A percentile compares a stretch with the other conserved stretches of the same genome.
Evolutionary conservation across 2,797 vertebrate species (phyloP).

Genomic region (Girardinus metallicus): DNA sequence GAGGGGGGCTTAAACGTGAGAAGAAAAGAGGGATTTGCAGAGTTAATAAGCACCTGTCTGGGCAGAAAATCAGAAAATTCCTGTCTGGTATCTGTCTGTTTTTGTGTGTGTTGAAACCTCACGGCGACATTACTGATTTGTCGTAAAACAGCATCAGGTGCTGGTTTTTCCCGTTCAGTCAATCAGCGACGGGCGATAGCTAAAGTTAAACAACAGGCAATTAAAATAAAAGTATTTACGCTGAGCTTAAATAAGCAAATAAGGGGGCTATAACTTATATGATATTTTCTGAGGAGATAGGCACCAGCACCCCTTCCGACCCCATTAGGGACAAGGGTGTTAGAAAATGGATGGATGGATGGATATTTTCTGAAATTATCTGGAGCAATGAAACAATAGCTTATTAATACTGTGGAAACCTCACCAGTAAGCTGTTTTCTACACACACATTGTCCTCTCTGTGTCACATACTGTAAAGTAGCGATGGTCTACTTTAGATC

Average conservation of each 20-base stretch:
- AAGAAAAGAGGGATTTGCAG: constrained; percentile 59
- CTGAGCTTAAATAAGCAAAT: neutral
- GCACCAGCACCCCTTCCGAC: too few species aligned
- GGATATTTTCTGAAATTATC: neutral
- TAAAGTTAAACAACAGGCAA: constrained; percentile 35
- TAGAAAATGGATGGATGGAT: too few species aligned
- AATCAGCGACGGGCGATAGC: constrained; percentile 20
- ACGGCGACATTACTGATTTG: constrained; percentile 58
- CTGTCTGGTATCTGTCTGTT: constrained; percentile 29
- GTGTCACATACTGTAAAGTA: constrained; percentile 34
- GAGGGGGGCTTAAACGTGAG: constrained; percentile 38
- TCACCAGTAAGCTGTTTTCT: constrained; percentile 39
- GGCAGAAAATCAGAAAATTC: neutral
- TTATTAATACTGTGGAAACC: constrained; percentile 43
- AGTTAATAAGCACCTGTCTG: constrained; percentile 73
- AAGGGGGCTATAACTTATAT: neutral
- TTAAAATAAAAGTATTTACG: constrained; percentile 23
- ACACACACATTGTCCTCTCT: constrained; percentile 27
- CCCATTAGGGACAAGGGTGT: too few species aligned
- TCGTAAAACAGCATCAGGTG: constrained; percentile 70
- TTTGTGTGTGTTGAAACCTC: constrained; percentile 22
- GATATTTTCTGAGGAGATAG: neutral
- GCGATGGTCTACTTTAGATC: constrained; percentile 37
- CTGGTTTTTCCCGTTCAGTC: constrained; percentile 53
- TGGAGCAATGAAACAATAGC: constrained; percentile 42